Base-by-base conservation (phyloP, 35 echinoderm and acorn worm genomes). In the Diadema setosum region DNA sequence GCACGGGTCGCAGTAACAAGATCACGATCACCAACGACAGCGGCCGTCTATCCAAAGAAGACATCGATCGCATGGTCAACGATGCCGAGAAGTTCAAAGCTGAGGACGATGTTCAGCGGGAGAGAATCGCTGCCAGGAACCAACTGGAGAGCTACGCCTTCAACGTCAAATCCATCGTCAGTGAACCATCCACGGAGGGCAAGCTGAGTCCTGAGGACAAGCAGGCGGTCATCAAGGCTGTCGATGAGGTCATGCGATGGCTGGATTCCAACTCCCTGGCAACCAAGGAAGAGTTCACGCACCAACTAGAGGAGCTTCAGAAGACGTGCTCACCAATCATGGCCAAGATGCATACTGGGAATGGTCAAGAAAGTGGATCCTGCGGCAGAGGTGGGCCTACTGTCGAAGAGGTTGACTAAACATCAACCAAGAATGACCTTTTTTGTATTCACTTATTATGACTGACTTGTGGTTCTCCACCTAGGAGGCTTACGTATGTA, bases 11-110 rank as follows among this genome's bases (percentile, higher is more conserved):
- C 42, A 35, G 64, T 18, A 98, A 98, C 36, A 91, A 90, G 58
- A 98, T 94, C 50, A 91, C 91, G 41, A 94, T 97, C 88, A 91
- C 91, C 25, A 91, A 90, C 42, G 91, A 97, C 81, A 97, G 85
- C 70, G 91, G 92, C 11, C 27, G 89, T 27, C 64, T 92, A 43
- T 80, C 84, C 20, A 87, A 50, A 46, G 90, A 78, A 56, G 91
- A 93, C 20, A 93, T 93, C 16, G 85, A 93, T 15, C 88, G 59
- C 27, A 88, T 93, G 85, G 76, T 93, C 3, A 58, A 65, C 5
- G 91, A 93, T 25, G 84, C 76, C 37, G 85, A 82, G 35, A 52
- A 55, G 45, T 83, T 59, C 80, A 93, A 93, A 80, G 91, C 75
- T n/a, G 91, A 93, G 52, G 91, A 93, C 36, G 84, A 88, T 50